Conservation (phyloP, 2,888 invertebrate species). For the Alviniconcha strummeri region DNA sequence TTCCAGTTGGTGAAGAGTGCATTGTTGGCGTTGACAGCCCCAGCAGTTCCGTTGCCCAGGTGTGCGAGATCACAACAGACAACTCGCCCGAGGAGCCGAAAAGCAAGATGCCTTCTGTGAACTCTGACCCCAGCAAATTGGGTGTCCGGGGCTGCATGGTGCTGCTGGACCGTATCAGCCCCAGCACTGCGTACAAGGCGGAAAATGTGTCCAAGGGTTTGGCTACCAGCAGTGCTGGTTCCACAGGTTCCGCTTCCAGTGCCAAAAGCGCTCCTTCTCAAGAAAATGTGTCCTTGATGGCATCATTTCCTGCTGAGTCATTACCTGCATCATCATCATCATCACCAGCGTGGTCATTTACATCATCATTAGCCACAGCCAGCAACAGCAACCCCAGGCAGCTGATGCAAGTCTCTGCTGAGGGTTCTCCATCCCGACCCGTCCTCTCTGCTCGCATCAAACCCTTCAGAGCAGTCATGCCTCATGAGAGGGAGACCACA, state of each 20-base stretch:
- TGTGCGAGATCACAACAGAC: too few relatives aligned
- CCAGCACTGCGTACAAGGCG: neutral
- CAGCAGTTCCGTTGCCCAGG: too few relatives aligned
- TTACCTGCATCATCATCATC: neutral
- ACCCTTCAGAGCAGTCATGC: slow-evolving; percentile 19
- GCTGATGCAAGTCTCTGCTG: neutral
- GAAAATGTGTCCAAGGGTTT: too few relatives aligned
- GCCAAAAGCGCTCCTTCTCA: too few relatives aligned
- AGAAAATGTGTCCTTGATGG: too few relatives aligned
- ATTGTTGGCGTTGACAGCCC: too few relatives aligned
- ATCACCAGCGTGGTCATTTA: neutral
- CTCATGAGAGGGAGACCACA: neutral
- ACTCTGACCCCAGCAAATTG: neutral
- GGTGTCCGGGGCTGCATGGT: neutral
- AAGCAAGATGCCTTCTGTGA: neutral
- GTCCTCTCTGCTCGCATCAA: slow-evolving; percentile 30
- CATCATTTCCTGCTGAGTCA: too few relatives aligned
- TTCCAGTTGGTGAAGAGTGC: too few relatives aligned
- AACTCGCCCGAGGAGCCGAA: too few relatives aligned
- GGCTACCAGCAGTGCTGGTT: too few relatives aligned
- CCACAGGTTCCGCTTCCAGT: too few relatives aligned
- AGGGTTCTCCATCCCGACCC: neutral
- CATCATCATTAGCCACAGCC: neutral
- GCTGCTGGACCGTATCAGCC: slow-evolving; percentile 3
- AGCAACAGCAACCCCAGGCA: neutral